Conservation (phyloP, 30 jellyfish, hydroid and myxozoan species). For the Nemopilema nomurai region DNA sequence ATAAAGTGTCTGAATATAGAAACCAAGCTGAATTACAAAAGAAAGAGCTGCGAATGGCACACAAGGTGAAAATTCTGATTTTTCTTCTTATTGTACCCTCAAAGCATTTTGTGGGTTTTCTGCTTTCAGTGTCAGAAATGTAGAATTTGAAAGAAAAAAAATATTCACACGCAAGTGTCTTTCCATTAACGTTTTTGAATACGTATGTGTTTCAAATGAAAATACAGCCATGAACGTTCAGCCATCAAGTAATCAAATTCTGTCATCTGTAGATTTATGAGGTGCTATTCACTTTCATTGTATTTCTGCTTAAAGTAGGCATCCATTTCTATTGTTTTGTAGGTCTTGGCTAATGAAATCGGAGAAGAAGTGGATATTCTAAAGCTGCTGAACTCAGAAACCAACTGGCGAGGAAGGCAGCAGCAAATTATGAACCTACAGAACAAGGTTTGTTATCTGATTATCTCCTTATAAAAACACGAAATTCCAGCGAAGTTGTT, state of each 20-base stretch:
- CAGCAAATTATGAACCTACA: conserved; percentile 87
- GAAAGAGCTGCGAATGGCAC: conserved; percentile 87
- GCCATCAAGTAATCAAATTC: no score
- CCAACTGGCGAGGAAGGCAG: conserved; percentile 95
- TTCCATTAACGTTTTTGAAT: no score
- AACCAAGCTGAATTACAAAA: conserved; percentile 79
- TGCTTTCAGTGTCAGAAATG: background rate
- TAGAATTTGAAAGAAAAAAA: no score
- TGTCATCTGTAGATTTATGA: no score
- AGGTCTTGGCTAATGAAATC: conserved; percentile 86
- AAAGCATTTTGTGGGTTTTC: no score
- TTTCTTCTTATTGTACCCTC: background rate
- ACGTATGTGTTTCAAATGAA: no score
- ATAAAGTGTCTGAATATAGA: conserved; percentile 70
- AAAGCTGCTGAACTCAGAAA: conserved; percentile 63
- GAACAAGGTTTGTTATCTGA: conserved; percentile 86
- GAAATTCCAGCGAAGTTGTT: no score
- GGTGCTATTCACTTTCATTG: background rate
- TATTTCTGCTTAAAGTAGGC: background rate
- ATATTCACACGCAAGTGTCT: no score
- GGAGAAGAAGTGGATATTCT: conserved; percentile 90
- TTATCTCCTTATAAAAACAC: no score
- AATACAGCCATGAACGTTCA: no score
- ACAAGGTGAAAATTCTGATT: conserved; percentile 56
- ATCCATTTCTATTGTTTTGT: background rate